Conservation (phyloP, 1,140 invertebrate species). For the Papilio machaon region DNA sequence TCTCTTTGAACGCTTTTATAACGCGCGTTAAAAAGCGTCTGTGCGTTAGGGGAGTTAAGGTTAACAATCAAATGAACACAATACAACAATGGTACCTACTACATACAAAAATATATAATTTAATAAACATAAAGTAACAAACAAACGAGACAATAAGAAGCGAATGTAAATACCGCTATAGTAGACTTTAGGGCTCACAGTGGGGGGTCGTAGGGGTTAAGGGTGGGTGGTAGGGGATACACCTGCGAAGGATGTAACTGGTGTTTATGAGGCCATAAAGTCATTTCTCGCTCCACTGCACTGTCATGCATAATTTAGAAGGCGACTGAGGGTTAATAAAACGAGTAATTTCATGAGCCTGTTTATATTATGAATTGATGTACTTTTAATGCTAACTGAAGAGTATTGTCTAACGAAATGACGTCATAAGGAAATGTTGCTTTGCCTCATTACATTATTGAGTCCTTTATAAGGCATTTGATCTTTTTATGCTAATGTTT, state of each 20-base stretch:
- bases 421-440: constrained; percentile 27
- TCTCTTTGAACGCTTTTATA: too few species aligned
- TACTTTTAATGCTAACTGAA: constrained; percentile 39
- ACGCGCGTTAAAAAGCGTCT: too few species aligned
- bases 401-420: not conserved
- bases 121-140: constrained; percentile 11
- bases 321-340: constrained; percentile 45
- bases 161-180: not conserved
- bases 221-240: constrained; percentile 31
- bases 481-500: not conserved
- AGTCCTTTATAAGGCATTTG: not conserved
- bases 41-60: too few species aligned
- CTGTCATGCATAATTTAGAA: constrained; percentile 66
- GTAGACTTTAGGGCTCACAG: constrained; percentile 22
- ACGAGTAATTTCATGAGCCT: constrained; percentile 42
- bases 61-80: not conserved
- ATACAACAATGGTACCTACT: not conserved
- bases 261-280: constrained; percentile 66
- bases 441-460: not conserved
- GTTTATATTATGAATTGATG: constrained; percentile 41
- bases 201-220: constrained; percentile 24
- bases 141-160: constrained; percentile 1
- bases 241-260: constrained; percentile 56
- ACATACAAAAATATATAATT: not conserved
- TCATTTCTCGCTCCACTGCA: constrained; percentile 57